Base-by-base conservation (phyloP, 1,140 invertebrate species). In the Leptinotarsa undecemlineata region DNA sequence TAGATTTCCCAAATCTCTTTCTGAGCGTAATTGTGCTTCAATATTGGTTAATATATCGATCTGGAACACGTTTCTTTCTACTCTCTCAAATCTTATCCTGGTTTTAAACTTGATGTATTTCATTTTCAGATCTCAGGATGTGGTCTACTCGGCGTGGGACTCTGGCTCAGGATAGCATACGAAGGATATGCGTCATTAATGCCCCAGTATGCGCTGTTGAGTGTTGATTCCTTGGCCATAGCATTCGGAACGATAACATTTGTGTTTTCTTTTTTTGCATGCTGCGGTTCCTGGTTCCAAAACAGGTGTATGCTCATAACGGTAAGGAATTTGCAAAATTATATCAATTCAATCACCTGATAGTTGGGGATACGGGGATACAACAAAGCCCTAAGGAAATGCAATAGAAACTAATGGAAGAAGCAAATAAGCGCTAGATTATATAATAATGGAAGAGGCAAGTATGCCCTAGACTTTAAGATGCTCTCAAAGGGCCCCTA, bases 241-340 rank as follows among this genome's bases (percentile, higher is more conserved):
- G 87, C 87, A 42, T 87, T 90, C 19, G 93, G 93, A 67, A 88
- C 90, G 51, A 80, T 92, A 57, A 90, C 90, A 21, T 92, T 94
- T 79, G 86, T 93, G 66, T 87, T 94, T 1, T 91, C 92, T 47
- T 93, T 94, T 85, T 91, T 93, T 77, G 93, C 92, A 68, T 95
- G 93, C 84, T 94, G 93, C 82, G 93, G 93, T 14, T 90, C 92
- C 61, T 94, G 92, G 92, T 92, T 93, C 81, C 91, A 94, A 83
- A 94, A 90, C 48, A 89, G 91, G 81, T 93, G 91, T 80, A 88
- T 94, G 80, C 87, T 95, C 19, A 90, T 94, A 75, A 89, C 91
- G 80, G 93, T 94, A 85, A 87, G 74, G 71, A 57, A 47, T 20
- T 68, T 42, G 33, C 33, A 42, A 42, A 42, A 42, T 42, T 42